Base-by-base conservation (phyloP, 2,113 vertebrate species). In the Alligator mississippiensis region DNA sequence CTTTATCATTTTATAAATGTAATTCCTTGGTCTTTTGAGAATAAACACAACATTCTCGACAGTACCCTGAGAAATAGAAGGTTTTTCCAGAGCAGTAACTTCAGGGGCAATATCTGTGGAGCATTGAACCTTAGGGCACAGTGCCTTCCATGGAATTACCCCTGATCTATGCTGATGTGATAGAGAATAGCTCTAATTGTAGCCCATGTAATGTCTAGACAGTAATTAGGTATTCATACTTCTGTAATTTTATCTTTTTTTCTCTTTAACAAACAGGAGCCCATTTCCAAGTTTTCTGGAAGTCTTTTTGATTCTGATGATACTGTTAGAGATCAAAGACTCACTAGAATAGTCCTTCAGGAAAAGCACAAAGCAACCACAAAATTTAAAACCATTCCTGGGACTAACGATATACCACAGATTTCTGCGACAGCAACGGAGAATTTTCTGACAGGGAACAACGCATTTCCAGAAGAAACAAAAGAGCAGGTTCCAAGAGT, bases 231-330 rank as follows among this genome's bases (percentile, higher is more conserved):
- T 63, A n/a, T 75, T 87, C 22, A 76, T 21, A 64, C 93, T 93
- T 88, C 72, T 70, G 59, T 90, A 9, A 0, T 60, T 2, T 1
- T 85, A 9, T 61, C 93, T 59, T 66, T 90, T 92, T 87, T 92
- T 66, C 55, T 91, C 83, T 89, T 91, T 90, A 87, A 94, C 77
- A 77, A 68, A 24, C 81, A 98, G 98, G 97, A 97, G 25, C 93
- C 94, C 13, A 72, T 89, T 38, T 95, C 93, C 90, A 96, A 96
- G 96, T 98, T 97, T 97, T 96, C 97, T 0, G 94, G 92, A 76
- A 96, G 94, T 80, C 90, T 97, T 70, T 98, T 97, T 83, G 96
- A 95, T 74, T 83, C 57, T 1, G 58, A 93, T 0, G 80, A 92
- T 16, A 81, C 62, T 6, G 13, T 68, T 17, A 83, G 72, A 64